Percentiles rank a stretch among this genome's conserved stretches.
phyloP scores from a whole-genome alignment of 2,797 vertebrate genomes.

The Pantherophis vulpinus region DNA sequence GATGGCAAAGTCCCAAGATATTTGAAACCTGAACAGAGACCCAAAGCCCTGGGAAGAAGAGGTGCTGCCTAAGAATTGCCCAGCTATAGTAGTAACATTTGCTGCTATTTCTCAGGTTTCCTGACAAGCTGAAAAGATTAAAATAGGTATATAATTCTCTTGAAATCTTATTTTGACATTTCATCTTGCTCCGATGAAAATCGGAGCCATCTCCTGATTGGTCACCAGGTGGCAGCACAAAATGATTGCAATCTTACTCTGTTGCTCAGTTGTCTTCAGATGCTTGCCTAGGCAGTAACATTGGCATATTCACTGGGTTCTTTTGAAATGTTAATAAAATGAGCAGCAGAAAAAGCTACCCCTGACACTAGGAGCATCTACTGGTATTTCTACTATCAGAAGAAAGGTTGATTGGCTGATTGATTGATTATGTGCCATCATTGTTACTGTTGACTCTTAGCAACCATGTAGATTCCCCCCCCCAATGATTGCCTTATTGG shows the following conservation, averaged over 20 bases:
- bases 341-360: background rate
- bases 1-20: background rate
- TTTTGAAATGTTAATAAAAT: background rate
- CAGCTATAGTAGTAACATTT: background rate
- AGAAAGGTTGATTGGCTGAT: background rate
- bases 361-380: background rate
- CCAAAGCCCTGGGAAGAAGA: background rate
- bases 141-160: background rate
- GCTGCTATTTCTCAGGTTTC: background rate
- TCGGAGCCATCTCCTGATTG: background rate
- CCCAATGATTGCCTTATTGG: background rate
- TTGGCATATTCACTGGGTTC: background rate
- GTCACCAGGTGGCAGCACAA: background rate
- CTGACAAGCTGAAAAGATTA: background rate
- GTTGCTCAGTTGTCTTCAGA: background rate
- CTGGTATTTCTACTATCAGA: background rate
- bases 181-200: background rate
- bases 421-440: background rate
- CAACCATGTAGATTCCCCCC: background rate
- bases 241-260: background rate
- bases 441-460: background rate
- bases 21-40: background rate
- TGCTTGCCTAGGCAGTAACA: background rate
- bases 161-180: background rate
- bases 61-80: background rate